Evolutionary conservation across 1,140 invertebrate genomes (phyloP).

Genomic region (Rhopalosiphum maidis): DNA sequence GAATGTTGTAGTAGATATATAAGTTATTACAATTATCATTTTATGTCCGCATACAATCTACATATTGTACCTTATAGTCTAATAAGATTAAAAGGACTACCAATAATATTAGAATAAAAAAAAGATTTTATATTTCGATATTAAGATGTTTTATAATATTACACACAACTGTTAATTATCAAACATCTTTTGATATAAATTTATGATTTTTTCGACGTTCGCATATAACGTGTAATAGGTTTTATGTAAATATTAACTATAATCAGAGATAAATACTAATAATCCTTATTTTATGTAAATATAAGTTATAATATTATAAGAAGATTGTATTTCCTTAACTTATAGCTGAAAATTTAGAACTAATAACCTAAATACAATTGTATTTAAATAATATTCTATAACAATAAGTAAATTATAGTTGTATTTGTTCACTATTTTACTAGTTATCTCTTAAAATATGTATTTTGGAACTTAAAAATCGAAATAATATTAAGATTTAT

Average conservation of each 20-base stretch:
- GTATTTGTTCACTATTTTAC: too few relatives aligned
- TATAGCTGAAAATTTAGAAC: background rate
- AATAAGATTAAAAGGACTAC: background rate
- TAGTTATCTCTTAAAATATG: background rate
- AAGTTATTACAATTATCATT: too few relatives aligned
- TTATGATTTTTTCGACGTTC: background rate
- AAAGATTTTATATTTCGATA: too few relatives aligned
- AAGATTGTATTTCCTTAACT: background rate
- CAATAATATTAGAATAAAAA: background rate
- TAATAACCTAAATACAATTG: background rate
- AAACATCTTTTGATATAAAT: background rate
- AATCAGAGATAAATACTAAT: background rate
- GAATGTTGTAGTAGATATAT: background rate
- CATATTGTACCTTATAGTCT: background rate
- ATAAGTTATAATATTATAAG: background rate
- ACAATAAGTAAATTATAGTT: too few relatives aligned
- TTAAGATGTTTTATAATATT: background rate
- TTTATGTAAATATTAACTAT: background rate
- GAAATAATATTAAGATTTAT: background rate
- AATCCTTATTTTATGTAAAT: background rate
- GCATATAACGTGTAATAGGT: background rate
- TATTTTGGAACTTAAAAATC: background rate
- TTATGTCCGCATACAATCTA: background rate
- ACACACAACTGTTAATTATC: background rate
- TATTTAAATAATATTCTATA: background rate